Evolutionary conservation across 2,113 vertebrate species (phyloP).

Genomic region (Ptilonorhynchus violaceus): DNA sequence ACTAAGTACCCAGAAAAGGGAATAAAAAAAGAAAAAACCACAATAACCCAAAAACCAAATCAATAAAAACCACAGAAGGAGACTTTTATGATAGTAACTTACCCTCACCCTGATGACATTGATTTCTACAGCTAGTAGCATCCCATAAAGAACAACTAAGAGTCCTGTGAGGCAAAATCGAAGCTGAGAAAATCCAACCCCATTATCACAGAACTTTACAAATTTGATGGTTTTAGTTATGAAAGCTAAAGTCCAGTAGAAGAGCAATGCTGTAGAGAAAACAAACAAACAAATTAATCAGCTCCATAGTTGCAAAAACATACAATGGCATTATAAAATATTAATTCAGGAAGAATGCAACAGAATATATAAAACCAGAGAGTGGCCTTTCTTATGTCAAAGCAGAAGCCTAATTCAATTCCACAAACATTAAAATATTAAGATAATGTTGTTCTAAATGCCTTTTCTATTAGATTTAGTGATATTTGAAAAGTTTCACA

Average conservation of each 20-base stretch:
- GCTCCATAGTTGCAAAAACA: background rate
- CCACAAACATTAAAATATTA: background rate
- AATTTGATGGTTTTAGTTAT: constrained; percentile 97
- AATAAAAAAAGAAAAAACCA: background rate
- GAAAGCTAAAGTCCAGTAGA: constrained; percentile 96
- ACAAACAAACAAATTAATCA: background rate
- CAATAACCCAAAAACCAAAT: background rate
- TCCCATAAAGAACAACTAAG: constrained; percentile 88
- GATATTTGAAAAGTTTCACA: background rate
- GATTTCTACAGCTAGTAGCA: constrained; percentile 90
- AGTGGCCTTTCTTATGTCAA: background rate
- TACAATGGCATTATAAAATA: background rate
- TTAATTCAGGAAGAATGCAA: background rate
- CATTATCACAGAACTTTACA: constrained; percentile 93
- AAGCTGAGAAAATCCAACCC: constrained; percentile 88
- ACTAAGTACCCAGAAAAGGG: background rate
- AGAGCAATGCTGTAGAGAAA: constrained; percentile 80
- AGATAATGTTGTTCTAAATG: background rate
- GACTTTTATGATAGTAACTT: constrained; percentile 73
- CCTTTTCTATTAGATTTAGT: background rate
- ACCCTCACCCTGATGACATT: constrained; percentile 96
- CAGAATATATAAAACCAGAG: background rate
- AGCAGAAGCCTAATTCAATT: background rate
- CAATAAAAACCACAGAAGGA: background rate
- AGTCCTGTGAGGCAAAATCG: constrained; percentile 96